phyloP scores from a whole-genome alignment of 2,797 vertebrate genomes.

The Paguma larvata region DNA sequence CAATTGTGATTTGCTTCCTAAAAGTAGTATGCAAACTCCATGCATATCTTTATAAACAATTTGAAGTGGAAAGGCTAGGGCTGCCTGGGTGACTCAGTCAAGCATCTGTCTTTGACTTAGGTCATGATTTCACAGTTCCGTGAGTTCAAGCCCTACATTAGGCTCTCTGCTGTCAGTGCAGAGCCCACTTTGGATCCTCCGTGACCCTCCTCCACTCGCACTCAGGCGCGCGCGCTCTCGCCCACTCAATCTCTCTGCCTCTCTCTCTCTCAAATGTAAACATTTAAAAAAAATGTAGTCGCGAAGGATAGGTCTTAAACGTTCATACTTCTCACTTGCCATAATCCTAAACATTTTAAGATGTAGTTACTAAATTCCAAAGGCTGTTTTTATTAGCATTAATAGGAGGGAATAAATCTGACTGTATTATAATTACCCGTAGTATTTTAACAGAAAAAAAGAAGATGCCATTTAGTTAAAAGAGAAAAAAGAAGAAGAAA shows the following conservation, averaged over 20 bases:
- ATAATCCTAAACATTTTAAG: neutral
- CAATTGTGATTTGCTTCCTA: neutral
- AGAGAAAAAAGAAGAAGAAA: no score
- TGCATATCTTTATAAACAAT: neutral
- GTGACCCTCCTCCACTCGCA: no score
- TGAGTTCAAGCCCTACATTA: no score
- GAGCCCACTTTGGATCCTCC: no score
- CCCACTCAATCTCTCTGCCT: no score
- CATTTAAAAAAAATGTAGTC: no score
- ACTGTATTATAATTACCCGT: neutral
- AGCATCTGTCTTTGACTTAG: no score
- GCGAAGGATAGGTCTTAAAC: neutral
- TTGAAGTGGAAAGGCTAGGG: neutral
- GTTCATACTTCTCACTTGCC: neutral
- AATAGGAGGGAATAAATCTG: neutral
- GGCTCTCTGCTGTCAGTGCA: no score
- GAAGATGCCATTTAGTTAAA: neutral
- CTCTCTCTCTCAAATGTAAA: no score
- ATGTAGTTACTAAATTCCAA: neutral
- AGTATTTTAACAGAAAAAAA: neutral
- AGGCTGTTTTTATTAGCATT: neutral
- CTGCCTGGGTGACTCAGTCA: no score
- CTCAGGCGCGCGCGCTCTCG: no score
- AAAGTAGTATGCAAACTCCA: neutral
- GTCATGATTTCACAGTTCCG: no score